Base-by-base conservation (phyloP, 92 coral and sea anemone species). In the Porites divaricata region DNA sequence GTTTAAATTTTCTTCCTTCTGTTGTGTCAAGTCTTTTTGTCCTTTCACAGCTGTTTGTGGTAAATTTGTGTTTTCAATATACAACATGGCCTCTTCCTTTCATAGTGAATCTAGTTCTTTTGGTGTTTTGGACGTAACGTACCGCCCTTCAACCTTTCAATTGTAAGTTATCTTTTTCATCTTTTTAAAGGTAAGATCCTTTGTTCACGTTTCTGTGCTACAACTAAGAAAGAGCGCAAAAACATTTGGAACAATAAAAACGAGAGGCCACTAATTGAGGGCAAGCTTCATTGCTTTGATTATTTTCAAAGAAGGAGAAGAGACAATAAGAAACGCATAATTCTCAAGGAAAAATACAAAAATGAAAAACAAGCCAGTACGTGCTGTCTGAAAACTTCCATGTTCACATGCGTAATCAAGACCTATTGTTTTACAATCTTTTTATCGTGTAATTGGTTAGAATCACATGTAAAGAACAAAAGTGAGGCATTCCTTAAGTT, bases 71-170 rank as follows among this genome's bases (percentile, higher is more conserved):
- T 58, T 69, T 80, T 69, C 67, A 53, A 56, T 80, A 67, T 56
- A 80, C 76, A 48, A 51, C 51, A 8, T 35, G 23, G 48, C 19
- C 71, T 81, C 86, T 56, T 58, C 85, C 58, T 70, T 81, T 81
- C 78, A 70, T 17, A 15, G 0, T n/a, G 20, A 53, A 56, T 25
- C 61, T 72, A 70, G 26, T 72, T 63, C 64, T 50, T 57, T 61
- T 74, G 71, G 25, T 14, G 50, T 82, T 49, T 58, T 45, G 8
- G 19, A 15, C 62, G 3, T 54, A 61, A 1, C 41, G 86, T 82
- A 62, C 86, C 86, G 79, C 79, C 86, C 45, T 82, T 82, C 52
- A 72, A 24, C 79, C 66, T n/a, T 81, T 59, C 48, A 81, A 57
- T 28, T 62, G 78, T 58, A 72, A 75, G 25, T 21, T 82, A 62